Base-by-base conservation (phyloP, 2,888 invertebrate genomes). In the Drosophila suboccidentalis region DNA sequence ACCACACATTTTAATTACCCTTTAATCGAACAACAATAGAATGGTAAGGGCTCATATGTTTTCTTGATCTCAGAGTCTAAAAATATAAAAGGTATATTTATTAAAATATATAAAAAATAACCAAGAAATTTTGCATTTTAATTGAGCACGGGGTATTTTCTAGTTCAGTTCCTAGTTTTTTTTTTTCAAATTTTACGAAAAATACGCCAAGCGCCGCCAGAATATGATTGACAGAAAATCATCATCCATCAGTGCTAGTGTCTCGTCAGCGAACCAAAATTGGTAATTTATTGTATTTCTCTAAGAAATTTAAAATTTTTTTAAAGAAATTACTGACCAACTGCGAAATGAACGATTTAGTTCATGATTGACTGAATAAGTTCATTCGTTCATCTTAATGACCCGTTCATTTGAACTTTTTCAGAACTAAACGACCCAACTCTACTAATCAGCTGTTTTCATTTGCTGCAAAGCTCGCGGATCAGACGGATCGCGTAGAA, bases 371-470 rank as follows among this genome's bases (percentile, higher is more conserved):
- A n/a, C n/a, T n/a, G n/a, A n/a, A n/a, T n/a, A n/a, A n/a, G n/a
- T n/a, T n/a, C n/a, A n/a, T n/a, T n/a, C n/a, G n/a, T n/a, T n/a
- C n/a, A n/a, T n/a, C n/a, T n/a, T n/a, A n/a, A n/a, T n/a, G n/a
- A n/a, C n/a, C n/a, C n/a, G n/a, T n/a, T n/a, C n/a, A n/a, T n/a
- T n/a, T n/a, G n/a, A n/a, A n/a, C n/a, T n/a, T n/a, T n/a, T n/a
- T n/a, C n/a, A n/a, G n/a, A n/a, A n/a, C n/a, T n/a, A n/a, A n/a
- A n/a, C n/a, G n/a, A n/a, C n/a, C n/a, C n/a, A n/a, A n/a, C n/a
- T n/a, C n/a, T n/a, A n/a, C n/a, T n/a, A 72, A 72, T 78, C 76
- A 76, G 79, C 76, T 76, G 76, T 78, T 76, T 78, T 63, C 75
- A 76, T 76, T 76, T 76, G 79, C 75, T 62, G 54, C 57, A 49